phyloP scores from a whole-genome alignment of 1,140 invertebrate species.

The Argopecten irradians region DNA sequence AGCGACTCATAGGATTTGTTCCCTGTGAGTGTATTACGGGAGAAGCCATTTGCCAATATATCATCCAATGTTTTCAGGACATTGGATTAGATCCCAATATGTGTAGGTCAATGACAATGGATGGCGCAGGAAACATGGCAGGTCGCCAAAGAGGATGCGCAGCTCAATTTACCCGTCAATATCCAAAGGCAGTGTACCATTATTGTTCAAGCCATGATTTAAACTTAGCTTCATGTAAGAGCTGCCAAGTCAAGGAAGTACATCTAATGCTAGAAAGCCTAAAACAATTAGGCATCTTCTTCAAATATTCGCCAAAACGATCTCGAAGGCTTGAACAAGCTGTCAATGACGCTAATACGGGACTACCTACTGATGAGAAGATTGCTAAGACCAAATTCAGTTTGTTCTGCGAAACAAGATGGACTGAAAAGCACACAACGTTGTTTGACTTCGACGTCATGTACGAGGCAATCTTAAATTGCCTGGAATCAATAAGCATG shows the following conservation, averaged over 20 bases:
- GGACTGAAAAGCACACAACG: slow-evolving; percentile 51
- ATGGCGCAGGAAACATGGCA: slow-evolving; percentile 55
- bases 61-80: slow-evolving; percentile 39
- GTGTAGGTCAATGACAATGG: slow-evolving; percentile 56
- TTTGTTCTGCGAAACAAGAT: slow-evolving; percentile 49
- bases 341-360: slow-evolving; percentile 41
- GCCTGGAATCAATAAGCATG: not conserved
- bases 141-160: slow-evolving; percentile 42
- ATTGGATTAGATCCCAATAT: slow-evolving; percentile 32
- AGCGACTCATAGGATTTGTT: slow-evolving; percentile 50
- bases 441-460: slow-evolving; percentile 45
- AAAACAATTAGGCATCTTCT: slow-evolving; percentile 53
- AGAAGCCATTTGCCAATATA: slow-evolving; percentile 35
- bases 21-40: slow-evolving; percentile 49
- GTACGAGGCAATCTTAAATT: slow-evolving; percentile 41
- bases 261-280: slow-evolving; percentile 50
- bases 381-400: slow-evolving; percentile 40
- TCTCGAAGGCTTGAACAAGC: slow-evolving; percentile 40
- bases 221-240: slow-evolving; percentile 51
- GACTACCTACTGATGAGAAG: not conserved
- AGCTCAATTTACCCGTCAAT: slow-evolving; percentile 37
- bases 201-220: slow-evolving; percentile 54
- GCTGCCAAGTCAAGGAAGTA: slow-evolving; percentile 53
- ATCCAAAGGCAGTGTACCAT: slow-evolving; percentile 48
- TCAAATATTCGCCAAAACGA: slow-evolving; percentile 55